phyloP scores from a whole-genome alignment of 2,797 vertebrate species.

The Alcedo quadribrachys region DNA sequence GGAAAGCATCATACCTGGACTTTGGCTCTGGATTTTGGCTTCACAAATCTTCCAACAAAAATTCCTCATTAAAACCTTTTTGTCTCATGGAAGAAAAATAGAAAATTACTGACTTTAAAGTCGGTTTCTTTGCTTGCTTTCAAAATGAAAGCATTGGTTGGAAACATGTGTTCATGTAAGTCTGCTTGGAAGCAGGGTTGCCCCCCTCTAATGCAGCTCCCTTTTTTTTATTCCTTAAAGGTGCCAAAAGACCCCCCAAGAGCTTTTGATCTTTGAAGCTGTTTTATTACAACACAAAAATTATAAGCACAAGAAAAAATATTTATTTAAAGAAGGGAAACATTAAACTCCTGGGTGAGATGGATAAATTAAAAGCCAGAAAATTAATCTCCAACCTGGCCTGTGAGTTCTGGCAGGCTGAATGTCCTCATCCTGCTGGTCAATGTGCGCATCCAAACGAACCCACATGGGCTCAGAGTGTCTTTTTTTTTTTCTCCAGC shows the following conservation, averaged over 20 bases:
- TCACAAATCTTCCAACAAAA: not conserved
- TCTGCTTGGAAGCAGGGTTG: not conserved
- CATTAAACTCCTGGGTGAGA: constrained; percentile 4
- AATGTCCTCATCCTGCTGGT: not conserved
- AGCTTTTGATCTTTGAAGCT: constrained; percentile 62
- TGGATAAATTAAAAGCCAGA: not conserved
- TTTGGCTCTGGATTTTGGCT: not conserved
- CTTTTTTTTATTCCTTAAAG: constrained; percentile 30
- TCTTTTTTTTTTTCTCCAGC: not conserved
- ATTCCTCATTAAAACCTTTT: not conserved
- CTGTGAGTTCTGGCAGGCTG: not conserved
- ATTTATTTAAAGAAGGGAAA: constrained; percentile 32
- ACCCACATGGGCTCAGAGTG: not conserved
- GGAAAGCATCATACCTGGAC: not conserved
- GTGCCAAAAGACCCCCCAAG: constrained; percentile 50
- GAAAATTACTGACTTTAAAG: constrained; percentile 23
- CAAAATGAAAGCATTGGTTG: not conserved
- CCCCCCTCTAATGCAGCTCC: not conserved
- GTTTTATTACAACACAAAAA: constrained; percentile 42
- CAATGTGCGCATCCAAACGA: not conserved
- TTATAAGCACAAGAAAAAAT: constrained; percentile 27
- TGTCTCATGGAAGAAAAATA: not conserved
- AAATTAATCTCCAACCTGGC: not conserved
- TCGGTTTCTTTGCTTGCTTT: not conserved
- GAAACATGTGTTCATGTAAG: constrained; percentile 10